Base-by-base conservation (phyloP, 2,888 invertebrate species). In the Tenthredo notha region DNA sequence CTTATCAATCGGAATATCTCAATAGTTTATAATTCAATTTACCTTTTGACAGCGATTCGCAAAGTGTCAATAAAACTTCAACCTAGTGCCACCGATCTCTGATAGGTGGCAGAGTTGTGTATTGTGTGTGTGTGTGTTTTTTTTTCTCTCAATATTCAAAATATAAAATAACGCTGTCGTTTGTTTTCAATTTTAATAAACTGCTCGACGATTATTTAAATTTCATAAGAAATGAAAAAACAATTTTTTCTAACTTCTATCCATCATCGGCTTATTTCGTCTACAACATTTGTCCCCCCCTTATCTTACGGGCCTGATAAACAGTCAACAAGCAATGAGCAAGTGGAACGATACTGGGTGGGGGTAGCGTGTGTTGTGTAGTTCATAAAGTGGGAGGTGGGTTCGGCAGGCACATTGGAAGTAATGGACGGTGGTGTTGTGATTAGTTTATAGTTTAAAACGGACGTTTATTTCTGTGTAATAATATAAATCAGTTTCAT, bases 361-460 rank as follows among this genome's bases (percentile, higher is more conserved):
- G 83, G 67, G 70, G 67, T 65, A 43, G 83, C 83, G 67, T 83
- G 67, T 70, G 67, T 67, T 67, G 37, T 65, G 61, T 37, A 37
- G 80, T 18, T 61, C 25, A 25, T 29, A 80, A 58, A 54, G 80
- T 80, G 67, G 83, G 67, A 83, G 83, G 67, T 67, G 70, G 83
- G 83, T 47, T 83, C 83, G 83, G 83, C 72, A 72, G 72, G 72
- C 83, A 83, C 83, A 70, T 83, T 67, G 70, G 21, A 21, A 21
- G 25, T 40, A 29, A 70, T 83, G 70, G 50, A n/a, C 25, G 83
- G 3, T 83, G 58, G 83, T 83, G 83, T 83, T 83, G 70, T 83
- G 83, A 67, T 67, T 67, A 83, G 83, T 83, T 67, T 83, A 37
- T 83, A 83, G 83, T 83, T 83, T 25, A 70, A 82, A 65, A 70